Evolutionary conservation across 2,888 invertebrate species (phyloP).

Genomic region (Andrena bucephala): DNA sequence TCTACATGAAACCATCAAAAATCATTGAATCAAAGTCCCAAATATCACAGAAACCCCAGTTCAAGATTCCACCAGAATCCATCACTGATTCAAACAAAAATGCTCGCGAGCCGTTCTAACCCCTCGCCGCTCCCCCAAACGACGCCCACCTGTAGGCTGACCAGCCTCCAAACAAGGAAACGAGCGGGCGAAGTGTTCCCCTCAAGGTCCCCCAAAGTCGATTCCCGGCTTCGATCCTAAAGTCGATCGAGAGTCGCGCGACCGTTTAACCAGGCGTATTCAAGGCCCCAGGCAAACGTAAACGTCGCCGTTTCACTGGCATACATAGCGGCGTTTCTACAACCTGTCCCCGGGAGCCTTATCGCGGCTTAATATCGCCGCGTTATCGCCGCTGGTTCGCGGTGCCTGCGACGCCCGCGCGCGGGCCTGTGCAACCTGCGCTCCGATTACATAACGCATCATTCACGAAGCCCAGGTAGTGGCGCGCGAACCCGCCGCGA

Average conservation of each 20-base stretch:
- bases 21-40: background rate
- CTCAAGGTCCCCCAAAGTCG: background rate
- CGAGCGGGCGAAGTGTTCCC: background rate
- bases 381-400: slow-evolving; percentile 30
- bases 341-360: slow-evolving; percentile 39
- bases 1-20: no score
- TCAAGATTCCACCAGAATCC: background rate
- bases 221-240: slow-evolving; percentile 6
- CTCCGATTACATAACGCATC: slow-evolving; percentile 56
- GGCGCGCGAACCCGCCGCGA: slow-evolving; percentile 10
- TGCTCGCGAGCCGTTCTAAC: background rate
- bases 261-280: slow-evolving; percentile 18
- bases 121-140: background rate
- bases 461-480: slow-evolving; percentile 35
- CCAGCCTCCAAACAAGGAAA: background rate
- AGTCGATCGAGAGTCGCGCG: background rate
- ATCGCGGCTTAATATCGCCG: slow-evolving; percentile 40
- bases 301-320: slow-evolving; percentile 39
- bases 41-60: background rate
- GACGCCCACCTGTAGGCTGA: background rate
- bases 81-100: background rate
- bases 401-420: slow-evolving; percentile 15
- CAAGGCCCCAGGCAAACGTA: slow-evolving; percentile 22
- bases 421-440: slow-evolving; percentile 22
- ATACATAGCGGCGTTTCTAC: slow-evolving; percentile 16